Base-by-base conservation (phyloP, 2,888 invertebrate species). In the Dasysyrphus albostriatus region DNA sequence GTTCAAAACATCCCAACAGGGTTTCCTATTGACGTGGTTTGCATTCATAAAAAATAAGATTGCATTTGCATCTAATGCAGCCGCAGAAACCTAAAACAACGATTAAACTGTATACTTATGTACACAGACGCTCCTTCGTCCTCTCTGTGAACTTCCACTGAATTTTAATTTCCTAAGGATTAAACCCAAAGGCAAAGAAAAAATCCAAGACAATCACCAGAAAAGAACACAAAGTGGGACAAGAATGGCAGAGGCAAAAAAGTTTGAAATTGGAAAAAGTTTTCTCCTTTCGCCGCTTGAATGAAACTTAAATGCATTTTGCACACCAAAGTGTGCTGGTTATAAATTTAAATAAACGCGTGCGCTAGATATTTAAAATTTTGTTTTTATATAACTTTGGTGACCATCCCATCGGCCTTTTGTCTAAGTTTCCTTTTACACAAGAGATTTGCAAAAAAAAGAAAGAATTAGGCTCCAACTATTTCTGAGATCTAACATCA, bases 231-330 rank as follows among this genome's bases (percentile, higher is more conserved):
- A 49, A 37, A 61, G 34, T 37, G 44, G 19, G 49, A 49, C 14
- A 37, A 61, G 39, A 61, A 61, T 61, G n/a, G 44, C 39, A 54
- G 19, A 63, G 58, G 44, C 44, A 56, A 70, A 34, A 69, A 63
- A 63, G 16, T 54, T 58, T 58, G 42, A 72, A 84, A 80, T 84
- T 80, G 72, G 80, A 84, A 84, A 84, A 84, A 84, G 80, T 84
- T 84, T 72, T 84, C 74, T 80, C 76, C 70, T 81, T 80, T 67
- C 72, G 44, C 72, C 49, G 80, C 72, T 72, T 76, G 80, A 80
- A 44, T 54, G 72, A 85, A 85, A 85, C 81, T 85, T 85, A 85
- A 85, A 85, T 77, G 84, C 84, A 85, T 81, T 85, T 76, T 56
- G 73, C 77, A 63, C 76, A 24, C 59, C 32, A 77, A 67, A 75